Conservation (phyloP, 2,888 invertebrate genomes). For the Esperia sulphurella region DNA sequence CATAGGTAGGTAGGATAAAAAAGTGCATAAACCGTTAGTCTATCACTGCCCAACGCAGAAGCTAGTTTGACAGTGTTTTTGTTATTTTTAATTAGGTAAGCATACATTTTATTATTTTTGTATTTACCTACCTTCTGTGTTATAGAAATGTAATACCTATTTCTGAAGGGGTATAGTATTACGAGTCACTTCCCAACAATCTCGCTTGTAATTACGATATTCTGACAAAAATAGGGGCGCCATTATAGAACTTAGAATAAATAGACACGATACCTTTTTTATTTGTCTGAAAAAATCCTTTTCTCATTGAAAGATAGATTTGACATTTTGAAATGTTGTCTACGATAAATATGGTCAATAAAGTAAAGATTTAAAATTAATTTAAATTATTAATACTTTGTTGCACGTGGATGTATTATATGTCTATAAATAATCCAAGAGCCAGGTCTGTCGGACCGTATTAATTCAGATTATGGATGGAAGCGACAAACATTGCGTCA, state of each 20-base stretch:
- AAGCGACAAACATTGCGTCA: conserved; percentile 10
- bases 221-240: conserved; percentile 61
- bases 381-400: neutral
- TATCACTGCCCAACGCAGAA: too few relatives aligned
- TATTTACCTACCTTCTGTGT: neutral
- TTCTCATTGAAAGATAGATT: too few relatives aligned
- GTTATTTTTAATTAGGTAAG: neutral
- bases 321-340: too few relatives aligned
- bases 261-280: conserved; percentile 17
- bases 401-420: neutral
- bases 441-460: neutral
- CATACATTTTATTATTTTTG: neutral
- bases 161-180: conserved; percentile 64
- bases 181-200: conserved; percentile 73
- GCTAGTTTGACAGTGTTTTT: neutral
- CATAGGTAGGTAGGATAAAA: too few relatives aligned
- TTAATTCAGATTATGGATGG: conserved; percentile 10
- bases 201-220: conserved; percentile 70
- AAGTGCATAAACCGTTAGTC: too few relatives aligned
- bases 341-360: too few relatives aligned
- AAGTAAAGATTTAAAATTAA: too few relatives aligned
- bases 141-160: conserved; percentile 26
- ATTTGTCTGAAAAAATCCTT: neutral
- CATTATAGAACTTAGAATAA: conserved; percentile 21
- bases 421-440: neutral